Percentiles rank a stretch among this genome's conserved stretches.
Conservation (phyloP, 2,888 invertebrate species). For the Scaptomyza caliginosa region DNA sequence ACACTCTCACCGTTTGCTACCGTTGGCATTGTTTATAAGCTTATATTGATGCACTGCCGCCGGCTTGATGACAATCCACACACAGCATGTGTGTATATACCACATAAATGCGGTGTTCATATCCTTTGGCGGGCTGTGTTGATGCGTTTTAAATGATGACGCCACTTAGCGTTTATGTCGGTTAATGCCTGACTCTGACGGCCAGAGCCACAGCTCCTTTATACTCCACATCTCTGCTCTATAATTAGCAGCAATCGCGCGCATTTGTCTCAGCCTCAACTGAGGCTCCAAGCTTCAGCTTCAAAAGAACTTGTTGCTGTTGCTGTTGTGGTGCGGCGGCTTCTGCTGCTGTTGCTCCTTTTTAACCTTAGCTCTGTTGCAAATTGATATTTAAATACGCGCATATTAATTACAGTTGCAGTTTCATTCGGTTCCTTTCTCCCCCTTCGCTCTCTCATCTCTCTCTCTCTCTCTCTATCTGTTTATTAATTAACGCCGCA, state of each 20-base stretch:
- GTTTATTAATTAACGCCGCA: constrained; percentile 63
- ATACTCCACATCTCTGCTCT: constrained; percentile 38
- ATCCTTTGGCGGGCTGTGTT: constrained; percentile 72
- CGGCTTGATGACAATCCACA: constrained; percentile 77
- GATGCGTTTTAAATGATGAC: constrained; percentile 83
- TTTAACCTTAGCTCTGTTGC: constrained; percentile 36
- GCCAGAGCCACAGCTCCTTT: constrained; percentile 6
- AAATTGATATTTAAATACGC: constrained; percentile 82
- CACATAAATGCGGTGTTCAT: too few relatives aligned
- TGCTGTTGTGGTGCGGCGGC: constrained; percentile 3
- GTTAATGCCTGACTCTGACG: constrained; percentile 64
- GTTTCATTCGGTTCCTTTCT: constrained; percentile 20
- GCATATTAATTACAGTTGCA: constrained; percentile 77
- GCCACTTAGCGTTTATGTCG: constrained; percentile 82
- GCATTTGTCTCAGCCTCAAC: constrained; percentile 70
- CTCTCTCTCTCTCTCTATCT: not conserved
- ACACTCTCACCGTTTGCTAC: constrained; percentile 46
- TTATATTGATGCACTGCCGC: constrained; percentile 77
- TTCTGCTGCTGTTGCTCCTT: constrained; percentile 10
- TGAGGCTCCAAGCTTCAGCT: constrained; percentile 7
- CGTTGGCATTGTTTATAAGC: constrained; percentile 72
- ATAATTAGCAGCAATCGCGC: constrained; percentile 75
- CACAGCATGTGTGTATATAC: too few relatives aligned
- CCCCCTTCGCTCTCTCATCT: not conserved
- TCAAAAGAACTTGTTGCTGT: constrained; percentile 25